Evolutionary conservation across 2,888 invertebrate species (phyloP).

Genomic region (Odontothrips loti): DNA sequence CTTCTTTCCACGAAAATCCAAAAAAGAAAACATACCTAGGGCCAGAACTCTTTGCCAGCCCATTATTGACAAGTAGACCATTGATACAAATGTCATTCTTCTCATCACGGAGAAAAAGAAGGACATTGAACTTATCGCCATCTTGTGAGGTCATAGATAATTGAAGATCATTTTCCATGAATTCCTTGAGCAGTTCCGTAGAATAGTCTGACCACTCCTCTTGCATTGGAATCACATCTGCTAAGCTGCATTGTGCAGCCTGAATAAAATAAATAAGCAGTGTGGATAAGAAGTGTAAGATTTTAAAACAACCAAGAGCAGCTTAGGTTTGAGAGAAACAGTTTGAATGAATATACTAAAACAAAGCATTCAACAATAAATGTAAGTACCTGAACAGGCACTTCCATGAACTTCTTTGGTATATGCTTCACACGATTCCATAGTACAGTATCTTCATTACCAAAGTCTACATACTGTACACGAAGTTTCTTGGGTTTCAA

Average conservation of each 20-base stretch:
- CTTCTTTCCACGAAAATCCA: not conserved
- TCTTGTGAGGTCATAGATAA: not conserved
- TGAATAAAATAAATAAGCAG: not conserved
- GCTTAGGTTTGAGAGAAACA: not conserved
- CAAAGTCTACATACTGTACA: constrained; percentile 62
- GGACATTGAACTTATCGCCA: constrained; percentile 42
- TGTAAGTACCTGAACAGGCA: constrained; percentile 40
- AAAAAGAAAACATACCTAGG: constrained; percentile 45
- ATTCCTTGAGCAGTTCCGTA: not conserved
- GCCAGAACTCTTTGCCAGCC: constrained; percentile 52
- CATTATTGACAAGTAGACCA: constrained; percentile 50
- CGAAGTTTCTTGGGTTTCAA: constrained; percentile 50
- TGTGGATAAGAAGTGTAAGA: too few relatives aligned
- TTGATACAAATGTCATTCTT: constrained; percentile 51
- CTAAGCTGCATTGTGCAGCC: not conserved
- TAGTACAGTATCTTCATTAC: constrained; percentile 50
- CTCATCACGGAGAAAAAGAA: constrained; percentile 46
- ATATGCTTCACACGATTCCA: constrained; percentile 54
- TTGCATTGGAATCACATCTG: not conserved
- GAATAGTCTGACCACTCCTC: not conserved
- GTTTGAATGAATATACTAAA: not conserved
- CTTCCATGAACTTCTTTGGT: constrained; percentile 48
- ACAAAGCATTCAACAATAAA: not conserved
- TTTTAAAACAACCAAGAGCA: not conserved
- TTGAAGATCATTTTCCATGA: not conserved